Evolutionary conservation across 2,888 invertebrate species (phyloP).

Genomic region (Liodrosophila aerea): DNA sequence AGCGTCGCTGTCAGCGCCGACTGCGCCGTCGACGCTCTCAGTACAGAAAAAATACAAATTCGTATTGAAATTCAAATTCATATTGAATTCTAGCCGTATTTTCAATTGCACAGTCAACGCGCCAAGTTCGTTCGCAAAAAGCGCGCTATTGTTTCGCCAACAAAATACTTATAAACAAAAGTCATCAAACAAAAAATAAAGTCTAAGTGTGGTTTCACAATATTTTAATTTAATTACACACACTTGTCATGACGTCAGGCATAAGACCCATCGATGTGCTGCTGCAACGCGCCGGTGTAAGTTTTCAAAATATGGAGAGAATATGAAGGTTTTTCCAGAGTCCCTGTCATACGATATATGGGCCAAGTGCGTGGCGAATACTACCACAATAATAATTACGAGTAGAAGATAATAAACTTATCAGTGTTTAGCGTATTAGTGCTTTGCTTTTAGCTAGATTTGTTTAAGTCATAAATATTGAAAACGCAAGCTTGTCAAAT

Average conservation of each 20-base stretch:
- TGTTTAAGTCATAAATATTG: no score
- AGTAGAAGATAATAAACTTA: neutral
- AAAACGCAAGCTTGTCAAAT: no score
- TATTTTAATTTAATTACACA: constrained; percentile 9
- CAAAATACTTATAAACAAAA: constrained; percentile 16
- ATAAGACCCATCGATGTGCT: constrained; percentile 81
- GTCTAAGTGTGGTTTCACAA: constrained; percentile 13
- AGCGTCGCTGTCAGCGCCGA: constrained; percentile 24
- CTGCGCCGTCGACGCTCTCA: constrained; percentile 18
- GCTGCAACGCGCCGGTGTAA: constrained; percentile 80
- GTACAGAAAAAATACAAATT: constrained; percentile 51
- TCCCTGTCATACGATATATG: constrained; percentile 49
- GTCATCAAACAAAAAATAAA: neutral
- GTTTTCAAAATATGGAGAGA: constrained; percentile 28
- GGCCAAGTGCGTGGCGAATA: constrained; percentile 57
- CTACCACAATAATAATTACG: neutral
- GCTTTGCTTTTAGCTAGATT: no score
- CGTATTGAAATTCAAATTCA: constrained; percentile 74
- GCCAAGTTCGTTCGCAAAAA: constrained; percentile 51
- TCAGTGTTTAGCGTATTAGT: neutral
- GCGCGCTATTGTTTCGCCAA: constrained; percentile 22
- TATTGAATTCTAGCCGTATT: constrained; percentile 66
- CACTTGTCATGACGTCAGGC: constrained; percentile 64
- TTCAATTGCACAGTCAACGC: constrained; percentile 70
- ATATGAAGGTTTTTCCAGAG: no score